Conservation (phyloP, 2,888 invertebrate species). For the Leptopilina syphax region DNA sequence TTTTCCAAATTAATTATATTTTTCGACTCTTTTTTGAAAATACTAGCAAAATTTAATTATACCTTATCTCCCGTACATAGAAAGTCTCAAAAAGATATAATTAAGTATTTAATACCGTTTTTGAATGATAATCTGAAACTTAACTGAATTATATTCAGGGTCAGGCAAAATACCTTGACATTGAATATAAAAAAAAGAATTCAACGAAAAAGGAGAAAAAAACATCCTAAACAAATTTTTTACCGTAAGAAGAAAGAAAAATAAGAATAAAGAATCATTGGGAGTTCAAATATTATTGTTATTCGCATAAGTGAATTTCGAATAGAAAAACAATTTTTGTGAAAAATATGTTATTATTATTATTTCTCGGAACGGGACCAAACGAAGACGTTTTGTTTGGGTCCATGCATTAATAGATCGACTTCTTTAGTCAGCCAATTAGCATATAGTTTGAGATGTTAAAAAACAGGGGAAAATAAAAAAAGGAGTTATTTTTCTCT, state of each 20-base stretch:
- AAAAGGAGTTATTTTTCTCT: background rate
- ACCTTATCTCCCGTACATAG: no score
- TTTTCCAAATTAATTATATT: no score
- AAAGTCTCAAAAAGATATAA: background rate
- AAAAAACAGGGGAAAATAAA: background rate
- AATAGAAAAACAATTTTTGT: no score
- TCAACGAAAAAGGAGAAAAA: background rate
- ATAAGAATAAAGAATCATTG: background rate
- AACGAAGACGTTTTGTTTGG: background rate
- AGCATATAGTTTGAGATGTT: background rate
- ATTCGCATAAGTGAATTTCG: no score
- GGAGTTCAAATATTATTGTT: no score
- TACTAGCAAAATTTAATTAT: no score
- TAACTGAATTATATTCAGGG: conserved; percentile 2
- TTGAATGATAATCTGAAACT: no score
- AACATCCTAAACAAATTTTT: background rate
- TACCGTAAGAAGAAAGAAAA: background rate
- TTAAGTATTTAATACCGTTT: background rate
- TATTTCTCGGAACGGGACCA: background rate
- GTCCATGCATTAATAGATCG: background rate
- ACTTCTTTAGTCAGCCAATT: background rate
- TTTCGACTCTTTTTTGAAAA: no score
- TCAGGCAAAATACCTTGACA: conserved; percentile 10
- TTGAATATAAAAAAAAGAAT: background rate
- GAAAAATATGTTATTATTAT: background rate